These are phyloP conservation scores for Achatina immaculata DNA, from an alignment of 1,140 invertebrate genomes.

Conservation along the genomic window DNA sequence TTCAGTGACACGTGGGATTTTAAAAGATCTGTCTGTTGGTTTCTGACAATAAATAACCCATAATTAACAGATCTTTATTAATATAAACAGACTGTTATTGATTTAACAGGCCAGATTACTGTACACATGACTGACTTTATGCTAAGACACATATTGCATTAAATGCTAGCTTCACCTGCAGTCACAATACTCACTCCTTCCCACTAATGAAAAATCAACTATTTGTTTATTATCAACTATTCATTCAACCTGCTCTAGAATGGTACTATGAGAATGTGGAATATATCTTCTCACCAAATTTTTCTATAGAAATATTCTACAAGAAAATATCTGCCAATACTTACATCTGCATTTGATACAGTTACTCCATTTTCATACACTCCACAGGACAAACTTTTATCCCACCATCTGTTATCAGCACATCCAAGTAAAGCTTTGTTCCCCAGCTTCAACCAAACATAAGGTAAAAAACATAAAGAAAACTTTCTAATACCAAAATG, in stretches of 20 bases:
- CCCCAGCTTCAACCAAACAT: constrained; percentile 52
- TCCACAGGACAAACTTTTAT: constrained; percentile 73
- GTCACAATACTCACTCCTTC: neutral
- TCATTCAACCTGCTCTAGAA: neutral
- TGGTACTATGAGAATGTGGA: neutral
- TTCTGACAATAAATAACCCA: no score
- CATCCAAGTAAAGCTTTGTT: constrained; percentile 68
- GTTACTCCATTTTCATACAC: constrained; percentile 73
- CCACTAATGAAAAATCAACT: neutral
- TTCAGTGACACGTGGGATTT: no score
- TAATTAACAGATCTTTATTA: no score
- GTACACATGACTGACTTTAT: no score
- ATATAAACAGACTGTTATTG: no score
- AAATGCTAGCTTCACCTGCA: no score
- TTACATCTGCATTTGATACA: constrained; percentile 71
- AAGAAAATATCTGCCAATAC: constrained; percentile 24
- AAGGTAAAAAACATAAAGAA: neutral
- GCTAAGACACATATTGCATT: no score
- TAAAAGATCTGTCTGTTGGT: no score
- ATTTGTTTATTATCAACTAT: neutral
- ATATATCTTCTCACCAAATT: no score
- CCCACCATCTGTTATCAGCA: constrained; percentile 74
- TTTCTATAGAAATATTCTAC: no score
- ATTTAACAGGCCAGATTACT: no score
- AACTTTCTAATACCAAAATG: neutral